Percentiles rank a stretch among this genome's conserved stretches.
Evolutionary conservation across 2,113 vertebrate genomes (phyloP).

Genomic region (Pithys albifrons): DNA sequence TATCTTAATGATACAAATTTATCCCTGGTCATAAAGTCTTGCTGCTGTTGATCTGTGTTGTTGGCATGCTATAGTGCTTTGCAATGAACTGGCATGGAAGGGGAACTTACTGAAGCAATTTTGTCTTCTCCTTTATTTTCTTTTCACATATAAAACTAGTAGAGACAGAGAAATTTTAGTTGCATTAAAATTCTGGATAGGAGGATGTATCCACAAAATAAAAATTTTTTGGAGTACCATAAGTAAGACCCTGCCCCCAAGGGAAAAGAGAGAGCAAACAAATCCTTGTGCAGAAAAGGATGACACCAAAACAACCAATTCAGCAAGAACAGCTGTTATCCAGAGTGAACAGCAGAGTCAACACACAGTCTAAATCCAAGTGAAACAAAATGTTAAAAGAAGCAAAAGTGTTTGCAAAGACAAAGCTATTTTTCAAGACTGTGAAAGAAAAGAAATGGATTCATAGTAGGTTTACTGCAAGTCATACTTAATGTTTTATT

Average conservation of each 20-base stretch:
- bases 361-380: not conserved
- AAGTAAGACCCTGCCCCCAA: not conserved
- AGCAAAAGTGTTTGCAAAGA: not conserved
- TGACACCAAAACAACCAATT: not conserved
- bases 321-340: not conserved
- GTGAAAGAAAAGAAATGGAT: not conserved
- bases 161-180: not conserved
- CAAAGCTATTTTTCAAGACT: not conserved
- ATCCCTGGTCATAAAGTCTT: not conserved
- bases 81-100: not conserved
- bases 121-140: not conserved
- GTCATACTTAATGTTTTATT: not conserved
- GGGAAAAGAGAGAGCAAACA: conserved; percentile 16
- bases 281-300: not conserved
- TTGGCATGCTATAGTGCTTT: not conserved
- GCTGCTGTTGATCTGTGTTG: not conserved
- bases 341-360: not conserved
- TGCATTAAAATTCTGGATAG: not conserved
- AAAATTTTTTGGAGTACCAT: not conserved
- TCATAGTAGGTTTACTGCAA: not conserved
- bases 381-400: not conserved
- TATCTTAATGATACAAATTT: not conserved
- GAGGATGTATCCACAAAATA: not conserved
- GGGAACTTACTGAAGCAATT: not conserved
- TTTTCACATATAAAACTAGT: not conserved